Evolutionary conservation across 2,797 vertebrate genomes (phyloP).

Genomic region (Champsocephalus gunnari): DNA sequence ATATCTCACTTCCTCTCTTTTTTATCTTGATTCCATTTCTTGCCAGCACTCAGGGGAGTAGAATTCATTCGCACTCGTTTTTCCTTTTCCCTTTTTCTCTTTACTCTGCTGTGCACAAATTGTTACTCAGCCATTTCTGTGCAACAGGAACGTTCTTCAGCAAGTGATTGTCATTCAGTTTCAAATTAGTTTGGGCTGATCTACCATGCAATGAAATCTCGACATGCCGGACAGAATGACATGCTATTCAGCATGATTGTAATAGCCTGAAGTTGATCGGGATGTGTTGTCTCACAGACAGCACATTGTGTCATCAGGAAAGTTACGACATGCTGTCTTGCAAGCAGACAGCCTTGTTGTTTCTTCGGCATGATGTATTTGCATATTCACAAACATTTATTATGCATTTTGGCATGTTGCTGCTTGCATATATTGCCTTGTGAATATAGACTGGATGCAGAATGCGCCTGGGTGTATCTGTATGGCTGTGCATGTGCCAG

Average conservation of each 20-base stretch:
- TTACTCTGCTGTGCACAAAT: slow-evolving; percentile 69
- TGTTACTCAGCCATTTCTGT: slow-evolving; percentile 70
- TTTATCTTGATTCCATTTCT: slow-evolving; percentile 76
- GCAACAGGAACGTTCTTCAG: slow-evolving; percentile 51
- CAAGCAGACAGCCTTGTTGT: slow-evolving; percentile 33
- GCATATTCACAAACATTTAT: slow-evolving; percentile 32
- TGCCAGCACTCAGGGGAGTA: slow-evolving; percentile 71
- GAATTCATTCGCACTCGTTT: slow-evolving; percentile 72
- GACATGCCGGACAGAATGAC: slow-evolving; percentile 69
- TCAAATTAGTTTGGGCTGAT: slow-evolving; percentile 75
- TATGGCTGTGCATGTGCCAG: slow-evolving; percentile 45
- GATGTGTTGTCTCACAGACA: slow-evolving; percentile 57
- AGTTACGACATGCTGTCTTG: slow-evolving; percentile 44
- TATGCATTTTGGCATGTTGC: slow-evolving; percentile 30
- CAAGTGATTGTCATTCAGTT: slow-evolving; percentile 73
- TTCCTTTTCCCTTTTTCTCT: slow-evolving; percentile 53
- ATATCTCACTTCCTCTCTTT: slow-evolving; percentile 71
- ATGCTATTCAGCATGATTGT: slow-evolving; percentile 65
- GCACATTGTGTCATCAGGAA: slow-evolving; percentile 66
- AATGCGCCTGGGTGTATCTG: slow-evolving; percentile 36
- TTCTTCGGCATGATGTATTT: slow-evolving; percentile 37
- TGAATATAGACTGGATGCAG: slow-evolving; percentile 18
- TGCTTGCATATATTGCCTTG: slow-evolving; percentile 15
- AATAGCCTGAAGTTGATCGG: slow-evolving; percentile 62
- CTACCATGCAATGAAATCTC: slow-evolving; percentile 65